Base-by-base conservation (phyloP, 2,888 invertebrate species). In the Meganola albula region DNA sequence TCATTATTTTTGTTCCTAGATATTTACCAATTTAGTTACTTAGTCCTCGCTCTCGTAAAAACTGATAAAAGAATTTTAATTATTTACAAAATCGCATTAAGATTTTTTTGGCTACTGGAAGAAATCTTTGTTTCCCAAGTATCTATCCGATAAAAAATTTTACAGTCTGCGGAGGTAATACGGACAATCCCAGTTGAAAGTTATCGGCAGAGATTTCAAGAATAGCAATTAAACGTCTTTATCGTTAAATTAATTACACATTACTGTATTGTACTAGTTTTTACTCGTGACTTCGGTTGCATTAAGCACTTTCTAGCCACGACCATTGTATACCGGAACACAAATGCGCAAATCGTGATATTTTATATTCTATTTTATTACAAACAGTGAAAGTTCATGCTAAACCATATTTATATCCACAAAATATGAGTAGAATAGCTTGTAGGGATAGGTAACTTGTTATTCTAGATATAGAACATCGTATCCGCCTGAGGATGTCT, bases 311-410 rank as follows among this genome's bases (percentile, higher is more conserved):
- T 53, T 53, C 53, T 54, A 53, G 43, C 30, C 46, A 44, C 48
- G 48, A 37, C 52, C 48, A 51, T 45, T 51, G 51, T 54, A 37
- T 38, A 39, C 41, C 40, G 31, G 39, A 38, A 48, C 43, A 42
- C 43, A 46, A 54, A 54, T 46, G 48, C 40, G 25, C 33, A 27
- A 44, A 46, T 53, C 53, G 55, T 53, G 55, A 54, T 53, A 46
- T 53, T 51, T 54, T 48, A 54, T 51, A 49, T 48, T 48, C 44
- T 48, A 42, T 48, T 44, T 54, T 37, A 50, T 42, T 33, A 38
- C 46, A 45, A 51, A 48, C 42, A 46, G 55, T 42, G 52, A 53
- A 53, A 54, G 48, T 54, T 42, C 34, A 40, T 43, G 30, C 34
- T 23, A 33, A n/a, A 25, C 47, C 47, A 50, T 50, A 50, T 44